Conservation (phyloP, 2,113 vertebrate species). For the Mustela lutreola region DNA sequence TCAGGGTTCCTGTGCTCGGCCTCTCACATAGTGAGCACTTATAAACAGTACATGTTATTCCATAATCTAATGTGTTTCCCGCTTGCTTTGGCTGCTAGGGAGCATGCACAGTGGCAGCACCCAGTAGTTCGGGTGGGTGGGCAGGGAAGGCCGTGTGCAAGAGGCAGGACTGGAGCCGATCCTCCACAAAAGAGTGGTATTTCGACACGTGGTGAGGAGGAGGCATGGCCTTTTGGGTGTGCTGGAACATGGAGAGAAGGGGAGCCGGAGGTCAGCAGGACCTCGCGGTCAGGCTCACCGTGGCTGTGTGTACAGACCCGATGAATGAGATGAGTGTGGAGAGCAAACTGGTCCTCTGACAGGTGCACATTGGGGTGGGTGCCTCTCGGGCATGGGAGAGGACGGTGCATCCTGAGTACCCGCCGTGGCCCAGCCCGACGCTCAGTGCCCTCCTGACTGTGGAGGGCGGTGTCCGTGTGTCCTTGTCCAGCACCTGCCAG, state of each 20-base stretch:
- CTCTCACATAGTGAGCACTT: not conserved
- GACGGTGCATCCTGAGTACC: rapidly evolving
- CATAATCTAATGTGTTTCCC: not conserved
- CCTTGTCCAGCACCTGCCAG: not conserved
- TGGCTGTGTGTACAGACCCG: not conserved
- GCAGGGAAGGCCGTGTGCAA: too few relatives aligned
- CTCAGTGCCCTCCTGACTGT: not conserved
- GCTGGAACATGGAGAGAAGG: not conserved
- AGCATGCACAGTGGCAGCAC: not conserved
- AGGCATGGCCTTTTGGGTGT: not conserved
- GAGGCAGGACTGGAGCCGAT: not conserved
- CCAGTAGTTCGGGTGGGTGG: not conserved
- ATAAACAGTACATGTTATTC: rapidly evolving
- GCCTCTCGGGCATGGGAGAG: not conserved
- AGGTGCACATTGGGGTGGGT: rapidly evolving
- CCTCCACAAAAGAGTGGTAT: not conserved
- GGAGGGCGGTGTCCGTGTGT: not conserved
- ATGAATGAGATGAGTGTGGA: not conserved
- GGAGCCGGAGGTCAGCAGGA: not conserved
- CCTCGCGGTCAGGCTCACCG: rapidly evolving
- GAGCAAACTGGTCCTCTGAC: not conserved
- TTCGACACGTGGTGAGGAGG: not conserved
- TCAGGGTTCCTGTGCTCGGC: not conserved
- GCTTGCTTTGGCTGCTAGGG: not conserved
- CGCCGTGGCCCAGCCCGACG: rapidly evolving